phyloP scores from a whole-genome alignment of 2,888 invertebrate genomes.

The Alitta virens region DNA sequence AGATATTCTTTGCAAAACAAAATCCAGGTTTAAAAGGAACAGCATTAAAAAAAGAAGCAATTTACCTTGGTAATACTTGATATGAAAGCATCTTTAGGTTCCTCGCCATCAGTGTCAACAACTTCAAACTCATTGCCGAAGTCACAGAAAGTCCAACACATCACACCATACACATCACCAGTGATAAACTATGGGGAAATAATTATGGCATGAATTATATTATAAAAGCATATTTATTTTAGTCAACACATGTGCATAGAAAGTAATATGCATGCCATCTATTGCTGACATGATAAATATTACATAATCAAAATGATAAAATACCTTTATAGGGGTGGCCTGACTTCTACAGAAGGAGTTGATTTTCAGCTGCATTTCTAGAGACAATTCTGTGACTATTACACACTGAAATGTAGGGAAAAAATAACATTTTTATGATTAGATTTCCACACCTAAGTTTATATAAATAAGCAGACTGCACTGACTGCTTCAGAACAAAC shows the following conservation, averaged over 20 bases:
- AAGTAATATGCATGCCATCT: too few species aligned
- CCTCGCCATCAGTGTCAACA: constrained; percentile 52
- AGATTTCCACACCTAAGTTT: not conserved
- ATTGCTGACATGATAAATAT: too few species aligned
- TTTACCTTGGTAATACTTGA: constrained; percentile 51
- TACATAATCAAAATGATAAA: too few species aligned
- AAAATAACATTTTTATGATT: not conserved
- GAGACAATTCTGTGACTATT: constrained; percentile 46
- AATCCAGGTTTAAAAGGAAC: too few species aligned
- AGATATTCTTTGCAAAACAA: too few species aligned
- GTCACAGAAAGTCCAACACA: constrained; percentile 53
- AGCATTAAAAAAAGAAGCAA: too few species aligned
- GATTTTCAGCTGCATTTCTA: constrained; percentile 41
- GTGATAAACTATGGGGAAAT: constrained; percentile 52
- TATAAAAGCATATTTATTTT: too few species aligned
- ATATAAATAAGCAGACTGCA: not conserved
- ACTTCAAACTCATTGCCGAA: constrained; percentile 56
- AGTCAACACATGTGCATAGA: too few species aligned
- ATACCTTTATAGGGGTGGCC: constrained; percentile 45
- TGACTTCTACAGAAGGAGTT: constrained; percentile 47
- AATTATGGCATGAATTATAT: too few species aligned
- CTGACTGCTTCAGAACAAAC: too few species aligned
- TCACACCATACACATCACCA: constrained; percentile 54
- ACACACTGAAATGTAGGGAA: constrained; percentile 46
- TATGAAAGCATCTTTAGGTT: constrained; percentile 52